phyloP scores from a whole-genome alignment of 2,113 vertebrate genomes.

The Myanophis thanlyinensis region DNA sequence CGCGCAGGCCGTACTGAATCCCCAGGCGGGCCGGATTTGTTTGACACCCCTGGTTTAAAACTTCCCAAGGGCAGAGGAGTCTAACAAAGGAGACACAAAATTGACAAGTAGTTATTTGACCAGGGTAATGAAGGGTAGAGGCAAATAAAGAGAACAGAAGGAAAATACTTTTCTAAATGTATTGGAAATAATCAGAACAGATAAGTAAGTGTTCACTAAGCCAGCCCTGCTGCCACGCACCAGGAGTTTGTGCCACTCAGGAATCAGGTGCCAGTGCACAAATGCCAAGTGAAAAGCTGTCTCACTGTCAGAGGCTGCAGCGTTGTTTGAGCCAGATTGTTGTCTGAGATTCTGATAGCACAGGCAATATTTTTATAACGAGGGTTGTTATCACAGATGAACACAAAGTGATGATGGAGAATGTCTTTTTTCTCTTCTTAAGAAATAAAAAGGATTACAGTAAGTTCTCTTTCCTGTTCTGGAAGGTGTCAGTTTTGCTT shows the following conservation, averaged over 20 bases:
- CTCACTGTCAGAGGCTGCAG: not conserved
- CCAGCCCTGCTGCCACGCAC: conserved; percentile 7
- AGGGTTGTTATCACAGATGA: not conserved
- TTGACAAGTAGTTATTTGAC: not conserved
- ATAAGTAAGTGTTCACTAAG: conserved; percentile 36
- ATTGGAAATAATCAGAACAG: not conserved
- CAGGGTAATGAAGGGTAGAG: not conserved
- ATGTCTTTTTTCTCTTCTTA: not conserved
- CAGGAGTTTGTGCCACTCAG: not conserved
- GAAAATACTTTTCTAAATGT: conserved; percentile 2
- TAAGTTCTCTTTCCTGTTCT: conserved; percentile 1
- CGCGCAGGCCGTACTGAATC: too few species aligned
- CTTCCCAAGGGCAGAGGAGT: conserved; percentile 19
- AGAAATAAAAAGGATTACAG: not conserved
- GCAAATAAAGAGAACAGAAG: conserved; percentile 13
- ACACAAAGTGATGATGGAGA: not conserved
- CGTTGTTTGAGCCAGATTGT: conserved; percentile 17
- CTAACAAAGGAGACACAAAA: not conserved
- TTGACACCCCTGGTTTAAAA: too few species aligned
- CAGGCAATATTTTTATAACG: conserved; percentile 1
- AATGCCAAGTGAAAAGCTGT: not conserved
- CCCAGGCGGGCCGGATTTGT: too few species aligned
- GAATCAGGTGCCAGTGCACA: not conserved
- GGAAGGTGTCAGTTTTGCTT: conserved; percentile 2
- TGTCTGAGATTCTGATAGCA: not conserved